Percentiles rank a stretch among this genome's conserved stretches.
These are phyloP conservation scores for Pterocles gutturalis DNA, from an alignment of 2,113 vertebrate genomes.

Conservation along the genomic window DNA sequence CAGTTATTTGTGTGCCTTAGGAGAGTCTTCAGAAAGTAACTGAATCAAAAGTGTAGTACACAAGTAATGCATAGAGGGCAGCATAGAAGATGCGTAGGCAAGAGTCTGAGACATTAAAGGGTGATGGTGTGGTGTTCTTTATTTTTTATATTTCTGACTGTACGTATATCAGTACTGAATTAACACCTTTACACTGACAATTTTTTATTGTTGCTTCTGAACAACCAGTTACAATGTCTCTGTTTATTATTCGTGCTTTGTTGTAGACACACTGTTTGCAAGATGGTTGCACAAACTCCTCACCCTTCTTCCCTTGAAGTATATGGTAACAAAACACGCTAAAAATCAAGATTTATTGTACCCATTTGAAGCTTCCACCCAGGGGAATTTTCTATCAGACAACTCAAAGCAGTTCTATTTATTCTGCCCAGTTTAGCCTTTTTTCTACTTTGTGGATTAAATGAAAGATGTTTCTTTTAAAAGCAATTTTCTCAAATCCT, in stretches of 20 bases:
- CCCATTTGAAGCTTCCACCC: constrained; percentile 54
- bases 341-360: constrained; percentile 72
- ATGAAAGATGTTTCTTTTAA: constrained; percentile 68
- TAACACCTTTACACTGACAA: background rate
- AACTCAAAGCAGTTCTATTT: constrained; percentile 75
- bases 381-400: constrained; percentile 67
- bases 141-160: background rate
- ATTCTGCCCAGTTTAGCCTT: constrained; percentile 76
- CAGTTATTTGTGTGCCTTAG: background rate
- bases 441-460: constrained; percentile 67
- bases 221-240: background rate
- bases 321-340: constrained; percentile 13
- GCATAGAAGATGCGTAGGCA: background rate
- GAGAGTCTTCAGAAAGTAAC: background rate
- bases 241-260: background rate
- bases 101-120: background rate
- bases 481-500: constrained; percentile 73
- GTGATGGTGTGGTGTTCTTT: background rate
- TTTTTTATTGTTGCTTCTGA: background rate
- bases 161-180: background rate
- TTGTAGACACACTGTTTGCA: background rate
- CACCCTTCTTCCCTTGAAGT: constrained; percentile 20
- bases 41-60: background rate
- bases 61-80: background rate
- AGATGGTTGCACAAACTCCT: background rate